These are phyloP conservation scores for Halictus rubicundus DNA, from an alignment of 1,140 invertebrate species.

Conservation along the genomic window DNA sequence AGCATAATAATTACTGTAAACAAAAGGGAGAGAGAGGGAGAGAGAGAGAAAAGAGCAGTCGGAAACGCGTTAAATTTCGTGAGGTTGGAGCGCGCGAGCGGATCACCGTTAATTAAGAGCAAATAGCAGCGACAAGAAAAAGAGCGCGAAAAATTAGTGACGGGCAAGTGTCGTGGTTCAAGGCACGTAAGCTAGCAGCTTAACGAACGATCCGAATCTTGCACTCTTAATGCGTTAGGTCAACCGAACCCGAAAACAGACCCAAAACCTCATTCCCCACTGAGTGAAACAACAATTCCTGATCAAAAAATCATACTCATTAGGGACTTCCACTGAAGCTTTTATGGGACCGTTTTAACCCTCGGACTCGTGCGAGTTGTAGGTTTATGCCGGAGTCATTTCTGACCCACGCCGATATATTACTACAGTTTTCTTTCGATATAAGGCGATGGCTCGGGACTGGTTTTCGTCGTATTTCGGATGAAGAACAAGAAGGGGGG, in stretches of 20 bases:
- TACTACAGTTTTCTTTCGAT: too few species aligned
- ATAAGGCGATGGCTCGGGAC: too few species aligned
- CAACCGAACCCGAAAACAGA: conserved; percentile 44
- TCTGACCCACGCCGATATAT: too few species aligned
- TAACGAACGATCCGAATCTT: conserved; percentile 54
- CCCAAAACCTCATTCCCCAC: conserved; percentile 29
- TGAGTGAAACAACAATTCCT: too few species aligned
- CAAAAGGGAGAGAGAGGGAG: neutral
- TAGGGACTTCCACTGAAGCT: too few species aligned
- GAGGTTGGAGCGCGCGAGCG: neutral
- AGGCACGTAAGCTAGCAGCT: conserved; percentile 28
- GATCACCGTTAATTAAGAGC: conserved; percentile 30
- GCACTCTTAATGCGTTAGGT: conserved; percentile 30
- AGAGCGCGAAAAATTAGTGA: conserved; percentile 33
- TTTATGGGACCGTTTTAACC: too few species aligned
- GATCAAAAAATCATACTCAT: too few species aligned
- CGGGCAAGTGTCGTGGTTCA: conserved; percentile 10
- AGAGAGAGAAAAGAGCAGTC: too few species aligned
- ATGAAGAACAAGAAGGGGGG: too few species aligned
- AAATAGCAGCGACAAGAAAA: conserved; percentile 5
- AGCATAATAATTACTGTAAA: neutral
- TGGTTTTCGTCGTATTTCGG: too few species aligned
- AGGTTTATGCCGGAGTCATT: too few species aligned
- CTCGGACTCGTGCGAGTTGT: too few species aligned
- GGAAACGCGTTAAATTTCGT: neutral